A percentile compares a stretch with the other conserved stretches of the same genome.
Conservation (phyloP, 2,888 invertebrate species). For the Cheilosia grossa region DNA sequence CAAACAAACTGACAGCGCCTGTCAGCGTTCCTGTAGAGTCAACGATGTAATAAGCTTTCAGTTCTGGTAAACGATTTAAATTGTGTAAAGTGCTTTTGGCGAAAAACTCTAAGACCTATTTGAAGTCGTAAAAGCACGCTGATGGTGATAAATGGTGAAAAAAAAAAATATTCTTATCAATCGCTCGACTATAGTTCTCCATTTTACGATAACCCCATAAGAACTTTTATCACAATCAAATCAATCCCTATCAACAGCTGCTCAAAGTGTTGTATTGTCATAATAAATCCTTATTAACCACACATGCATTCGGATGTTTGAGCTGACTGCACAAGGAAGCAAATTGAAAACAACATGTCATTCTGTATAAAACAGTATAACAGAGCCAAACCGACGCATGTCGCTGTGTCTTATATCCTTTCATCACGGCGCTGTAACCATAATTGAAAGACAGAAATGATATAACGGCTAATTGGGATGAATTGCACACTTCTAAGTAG, state of each 20-base stretch:
- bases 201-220: neutral
- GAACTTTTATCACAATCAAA: conserved; percentile 31
- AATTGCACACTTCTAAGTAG: conserved; percentile 49
- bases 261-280: neutral
- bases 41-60: too few relatives aligned
- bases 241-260: conserved; percentile 46
- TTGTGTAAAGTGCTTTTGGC: too few relatives aligned
- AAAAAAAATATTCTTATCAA: too few relatives aligned
- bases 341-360: conserved; percentile 28
- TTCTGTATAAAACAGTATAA: neutral
- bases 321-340: conserved; percentile 39
- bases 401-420: conserved; percentile 34
- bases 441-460: conserved; percentile 52
- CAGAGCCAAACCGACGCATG: conserved; percentile 13
- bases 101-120: too few relatives aligned
- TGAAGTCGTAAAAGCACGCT: too few relatives aligned
- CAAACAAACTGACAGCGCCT: too few relatives aligned
- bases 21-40: too few relatives aligned
- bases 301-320: conserved; percentile 50
- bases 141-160: too few relatives aligned
- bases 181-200: neutral
- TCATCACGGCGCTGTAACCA: conserved; percentile 27
- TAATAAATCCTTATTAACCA: conserved; percentile 59
- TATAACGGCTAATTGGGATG: conserved; percentile 60
- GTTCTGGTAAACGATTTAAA: too few relatives aligned